Conservation (phyloP, 2,113 vertebrate species). For the Oncorhynchus mykiss region DNA sequence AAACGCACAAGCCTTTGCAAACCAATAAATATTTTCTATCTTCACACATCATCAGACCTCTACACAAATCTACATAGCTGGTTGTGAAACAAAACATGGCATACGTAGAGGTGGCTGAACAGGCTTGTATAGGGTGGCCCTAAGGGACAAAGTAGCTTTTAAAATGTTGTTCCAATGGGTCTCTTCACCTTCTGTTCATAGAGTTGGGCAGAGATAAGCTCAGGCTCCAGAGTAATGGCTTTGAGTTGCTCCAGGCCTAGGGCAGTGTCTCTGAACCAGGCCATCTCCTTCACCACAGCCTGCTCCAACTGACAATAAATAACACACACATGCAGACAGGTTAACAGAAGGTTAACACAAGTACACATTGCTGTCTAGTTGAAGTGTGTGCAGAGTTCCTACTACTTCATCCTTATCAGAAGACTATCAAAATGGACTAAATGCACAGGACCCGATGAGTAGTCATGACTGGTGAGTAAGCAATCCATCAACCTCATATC, state of each 20-base stretch:
- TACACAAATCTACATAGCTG: no score
- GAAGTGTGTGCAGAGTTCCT: not conserved
- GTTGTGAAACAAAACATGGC: not conserved
- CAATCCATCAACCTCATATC: not conserved
- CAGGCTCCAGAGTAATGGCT: conserved; percentile 66
- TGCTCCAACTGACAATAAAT: conserved; percentile 74
- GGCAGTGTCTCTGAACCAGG: conserved; percentile 57
- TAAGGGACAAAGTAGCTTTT: no score
- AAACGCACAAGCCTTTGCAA: not conserved
- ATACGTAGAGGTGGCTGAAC: not conserved
- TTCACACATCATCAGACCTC: conserved; percentile 50
- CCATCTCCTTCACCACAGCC: conserved; percentile 74
- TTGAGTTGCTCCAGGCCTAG: conserved; percentile 70
- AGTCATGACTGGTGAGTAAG: not conserved
- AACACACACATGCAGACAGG: conserved; percentile 17
- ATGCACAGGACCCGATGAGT: no score
- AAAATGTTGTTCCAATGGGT: not conserved
- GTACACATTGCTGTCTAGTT: no score
- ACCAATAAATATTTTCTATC: conserved; percentile 22
- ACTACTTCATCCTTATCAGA: not conserved
- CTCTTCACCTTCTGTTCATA: conserved; percentile 79
- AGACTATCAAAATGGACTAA: no score
- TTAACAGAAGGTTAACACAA: not conserved
- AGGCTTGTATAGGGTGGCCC: not conserved
- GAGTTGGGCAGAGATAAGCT: conserved; percentile 72